Evolutionary conservation across 2,113 vertebrate species (phyloP).

Genomic region (Ageneiosus marmoratus): DNA sequence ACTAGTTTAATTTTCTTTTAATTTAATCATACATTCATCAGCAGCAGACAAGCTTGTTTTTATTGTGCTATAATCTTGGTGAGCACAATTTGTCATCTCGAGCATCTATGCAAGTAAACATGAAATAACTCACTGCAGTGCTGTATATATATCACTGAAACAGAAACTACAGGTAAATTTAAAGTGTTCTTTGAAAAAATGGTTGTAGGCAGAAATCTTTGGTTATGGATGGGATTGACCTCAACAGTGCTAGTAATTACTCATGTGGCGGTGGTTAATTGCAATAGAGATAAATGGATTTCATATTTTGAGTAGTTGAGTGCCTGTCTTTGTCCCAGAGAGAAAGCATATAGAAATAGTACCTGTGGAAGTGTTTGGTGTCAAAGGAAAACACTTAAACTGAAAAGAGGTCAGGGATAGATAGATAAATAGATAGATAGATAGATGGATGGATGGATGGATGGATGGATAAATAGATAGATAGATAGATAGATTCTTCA

Average conservation of each 20-base stretch:
- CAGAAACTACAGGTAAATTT: neutral
- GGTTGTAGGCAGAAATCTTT: constrained; percentile 15
- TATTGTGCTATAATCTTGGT: no score
- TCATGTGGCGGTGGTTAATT: constrained; percentile 29
- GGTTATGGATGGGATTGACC: constrained; percentile 36
- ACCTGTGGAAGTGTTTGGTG: constrained; percentile 16
- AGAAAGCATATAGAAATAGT: constrained; percentile 33
- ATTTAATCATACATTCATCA: neutral
- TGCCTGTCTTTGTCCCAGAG: constrained; percentile 13
- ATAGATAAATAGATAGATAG: no score
- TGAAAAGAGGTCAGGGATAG: neutral
- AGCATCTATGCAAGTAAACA: neutral
- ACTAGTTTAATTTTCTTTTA: neutral
- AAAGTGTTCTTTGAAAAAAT: constrained; percentile 14
- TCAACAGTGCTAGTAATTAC: constrained; percentile 27
- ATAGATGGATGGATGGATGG: no score
- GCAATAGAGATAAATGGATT: constrained; percentile 43
- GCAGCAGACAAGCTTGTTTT: neutral
- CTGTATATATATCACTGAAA: neutral
- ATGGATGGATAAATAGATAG: no score
- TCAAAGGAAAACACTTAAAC: neutral
- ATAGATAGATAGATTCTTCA: no score
- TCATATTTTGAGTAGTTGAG: constrained; percentile 32
- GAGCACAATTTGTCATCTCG: neutral
- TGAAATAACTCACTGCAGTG: neutral